Evolutionary conservation across 2,888 invertebrate species (phyloP).

Genomic region (Balanococcus diminutus): DNA sequence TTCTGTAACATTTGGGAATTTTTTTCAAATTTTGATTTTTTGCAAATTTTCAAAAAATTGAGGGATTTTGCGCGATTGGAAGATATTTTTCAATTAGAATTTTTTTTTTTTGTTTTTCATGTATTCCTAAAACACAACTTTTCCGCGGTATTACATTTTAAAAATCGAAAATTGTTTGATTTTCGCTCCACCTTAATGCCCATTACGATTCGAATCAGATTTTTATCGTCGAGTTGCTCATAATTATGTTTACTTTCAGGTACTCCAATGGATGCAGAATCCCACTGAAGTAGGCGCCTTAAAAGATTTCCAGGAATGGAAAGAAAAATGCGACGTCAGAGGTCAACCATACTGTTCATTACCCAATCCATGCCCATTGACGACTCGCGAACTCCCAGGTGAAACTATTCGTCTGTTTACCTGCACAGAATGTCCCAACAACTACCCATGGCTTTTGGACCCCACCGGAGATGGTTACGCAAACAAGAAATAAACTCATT

Average conservation of each 20-base stretch:
- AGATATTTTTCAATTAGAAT: too few species aligned
- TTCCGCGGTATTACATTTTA: too few species aligned
- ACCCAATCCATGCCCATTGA: constrained; percentile 88
- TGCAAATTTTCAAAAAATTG: too few species aligned
- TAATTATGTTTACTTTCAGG: constrained; percentile 64
- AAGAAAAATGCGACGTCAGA: constrained; percentile 92
- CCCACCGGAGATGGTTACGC: constrained; percentile 93
- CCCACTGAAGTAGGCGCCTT: constrained; percentile 85
- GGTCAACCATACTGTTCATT: constrained; percentile 91
- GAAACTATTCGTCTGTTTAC: constrained; percentile 91
- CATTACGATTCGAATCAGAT: not conserved
- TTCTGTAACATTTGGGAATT: too few species aligned
- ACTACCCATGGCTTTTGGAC: constrained; percentile 93
- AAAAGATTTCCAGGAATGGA: constrained; percentile 93
- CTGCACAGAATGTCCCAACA: constrained; percentile 94
- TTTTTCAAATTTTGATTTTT: too few species aligned
- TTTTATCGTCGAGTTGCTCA: too few species aligned
- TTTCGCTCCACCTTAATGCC: not conserved
- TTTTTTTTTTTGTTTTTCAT: too few species aligned
- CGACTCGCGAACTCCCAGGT: constrained; percentile 87
- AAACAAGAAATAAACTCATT: constrained; percentile 25
- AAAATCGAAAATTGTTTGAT: too few species aligned
- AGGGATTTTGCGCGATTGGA: too few species aligned
- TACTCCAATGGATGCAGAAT: constrained; percentile 96
- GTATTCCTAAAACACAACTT: too few species aligned